Conservation (phyloP, 2,888 invertebrate species). For the Agrilus cyanescens region DNA sequence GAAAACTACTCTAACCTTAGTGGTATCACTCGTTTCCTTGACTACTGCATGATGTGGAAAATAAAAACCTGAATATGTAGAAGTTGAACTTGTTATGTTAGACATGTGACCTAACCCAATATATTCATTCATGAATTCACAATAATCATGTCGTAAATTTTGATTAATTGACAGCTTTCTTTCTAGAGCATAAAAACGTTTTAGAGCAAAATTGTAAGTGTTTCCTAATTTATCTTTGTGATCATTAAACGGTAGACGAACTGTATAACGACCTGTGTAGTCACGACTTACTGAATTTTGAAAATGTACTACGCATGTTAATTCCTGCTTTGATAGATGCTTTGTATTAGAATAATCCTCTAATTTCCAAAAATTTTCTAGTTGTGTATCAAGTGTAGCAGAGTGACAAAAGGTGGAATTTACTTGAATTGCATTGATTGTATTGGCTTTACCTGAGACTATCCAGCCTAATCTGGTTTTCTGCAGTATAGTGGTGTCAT, state of each 20-base stretch:
- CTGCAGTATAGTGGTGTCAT: background rate
- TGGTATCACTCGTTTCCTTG: background rate
- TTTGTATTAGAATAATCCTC: background rate
- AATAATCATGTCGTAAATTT: background rate
- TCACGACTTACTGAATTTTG: background rate
- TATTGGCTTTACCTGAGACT: background rate
- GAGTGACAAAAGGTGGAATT: background rate
- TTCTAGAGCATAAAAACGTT: background rate
- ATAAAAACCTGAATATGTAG: background rate
- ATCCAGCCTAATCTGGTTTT: background rate
- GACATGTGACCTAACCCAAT: background rate
- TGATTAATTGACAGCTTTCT: background rate
- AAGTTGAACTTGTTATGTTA: constrained; percentile 4
- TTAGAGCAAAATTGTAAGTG: too few relatives aligned
- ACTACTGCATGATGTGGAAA: constrained; percentile 1
- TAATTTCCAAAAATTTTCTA: constrained; percentile 3
- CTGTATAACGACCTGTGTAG: background rate
- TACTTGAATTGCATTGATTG: background rate
- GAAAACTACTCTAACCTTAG: too few relatives aligned
- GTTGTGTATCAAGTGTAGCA: background rate
- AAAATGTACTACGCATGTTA: constrained; percentile 3
- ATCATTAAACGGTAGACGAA: background rate
- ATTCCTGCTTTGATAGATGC: background rate
- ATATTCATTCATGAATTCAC: constrained; percentile 2
- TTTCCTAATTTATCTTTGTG: background rate